Conservation (phyloP, 2,113 vertebrate species). For the Mastomys natalensis region DNA sequence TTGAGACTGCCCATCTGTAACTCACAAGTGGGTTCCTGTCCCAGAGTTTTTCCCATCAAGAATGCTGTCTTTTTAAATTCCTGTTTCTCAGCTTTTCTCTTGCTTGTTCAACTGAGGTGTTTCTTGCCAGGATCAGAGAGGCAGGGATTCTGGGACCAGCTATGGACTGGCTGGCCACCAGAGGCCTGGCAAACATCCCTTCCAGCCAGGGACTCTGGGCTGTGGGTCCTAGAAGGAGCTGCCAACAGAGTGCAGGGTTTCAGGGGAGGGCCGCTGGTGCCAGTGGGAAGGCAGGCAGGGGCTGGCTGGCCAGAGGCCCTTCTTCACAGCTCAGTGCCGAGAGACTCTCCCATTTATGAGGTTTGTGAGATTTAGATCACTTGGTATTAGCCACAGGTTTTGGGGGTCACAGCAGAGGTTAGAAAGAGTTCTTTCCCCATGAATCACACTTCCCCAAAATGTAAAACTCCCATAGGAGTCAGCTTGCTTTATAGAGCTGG, state of each 20-base stretch:
- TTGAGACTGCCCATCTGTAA: neutral
- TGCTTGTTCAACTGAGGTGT: slow-evolving; percentile 29
- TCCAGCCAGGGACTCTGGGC: neutral
- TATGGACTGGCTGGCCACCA: neutral
- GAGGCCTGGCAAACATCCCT: neutral
- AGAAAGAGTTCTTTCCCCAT: slow-evolving; percentile 81
- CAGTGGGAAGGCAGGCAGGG: slow-evolving; percentile 49
- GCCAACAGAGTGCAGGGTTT: neutral
- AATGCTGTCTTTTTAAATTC: neutral
- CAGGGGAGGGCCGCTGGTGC: neutral
- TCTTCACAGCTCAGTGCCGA: slow-evolving; percentile 51
- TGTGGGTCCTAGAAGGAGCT: neutral
- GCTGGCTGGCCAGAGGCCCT: slow-evolving; percentile 67
- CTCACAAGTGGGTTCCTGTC: neutral
- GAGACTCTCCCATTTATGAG: slow-evolving; percentile 64
- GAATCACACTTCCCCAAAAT: slow-evolving; percentile 78
- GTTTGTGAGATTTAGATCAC: slow-evolving; percentile 75
- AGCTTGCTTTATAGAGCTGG: slow-evolving; percentile 69
- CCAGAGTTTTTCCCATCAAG: neutral
- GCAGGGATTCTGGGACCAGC: slow-evolving; percentile 16
- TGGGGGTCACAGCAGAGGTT: slow-evolving; percentile 82
- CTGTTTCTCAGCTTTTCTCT: neutral
- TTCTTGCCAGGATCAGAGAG: neutral
- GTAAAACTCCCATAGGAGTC: slow-evolving; percentile 66
- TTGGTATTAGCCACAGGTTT: slow-evolving; percentile 76